Percentiles rank a stretch among this genome's conserved stretches.
Conservation (phyloP, 2,113 vertebrate species). For the Euleptes europaea region DNA sequence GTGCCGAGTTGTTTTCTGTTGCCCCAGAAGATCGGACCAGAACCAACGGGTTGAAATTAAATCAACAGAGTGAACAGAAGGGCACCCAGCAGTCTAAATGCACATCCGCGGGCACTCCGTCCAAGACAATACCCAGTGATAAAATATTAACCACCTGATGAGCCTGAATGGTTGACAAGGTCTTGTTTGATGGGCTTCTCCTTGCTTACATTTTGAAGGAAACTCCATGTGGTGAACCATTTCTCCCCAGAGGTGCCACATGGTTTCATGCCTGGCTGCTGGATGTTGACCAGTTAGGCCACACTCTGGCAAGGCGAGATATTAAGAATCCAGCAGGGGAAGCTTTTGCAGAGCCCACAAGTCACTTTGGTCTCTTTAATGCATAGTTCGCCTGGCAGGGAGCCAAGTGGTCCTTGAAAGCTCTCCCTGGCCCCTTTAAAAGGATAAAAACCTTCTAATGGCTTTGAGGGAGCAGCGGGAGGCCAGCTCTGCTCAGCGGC, state of each 20-base stretch:
- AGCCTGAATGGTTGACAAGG: background rate
- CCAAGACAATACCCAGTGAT: background rate
- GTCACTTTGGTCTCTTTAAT: slow-evolving; percentile 50
- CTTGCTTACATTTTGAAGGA: slow-evolving; percentile 60
- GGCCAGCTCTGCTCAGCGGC: slow-evolving; percentile 12
- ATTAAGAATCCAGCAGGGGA: slow-evolving; percentile 73
- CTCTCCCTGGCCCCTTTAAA: slow-evolving; percentile 27
- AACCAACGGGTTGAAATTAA: too few relatives aligned
- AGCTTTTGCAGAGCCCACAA: slow-evolving; percentile 26
- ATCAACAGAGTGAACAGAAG: background rate
- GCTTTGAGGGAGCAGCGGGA: slow-evolving; percentile 48
- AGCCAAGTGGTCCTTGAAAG: slow-evolving; percentile 23
- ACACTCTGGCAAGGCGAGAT: slow-evolving; percentile 64
- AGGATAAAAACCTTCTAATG: slow-evolving; percentile 51
- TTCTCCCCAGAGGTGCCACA: slow-evolving; percentile 45
- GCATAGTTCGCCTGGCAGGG: slow-evolving; percentile 61
- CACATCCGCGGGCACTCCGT: background rate
- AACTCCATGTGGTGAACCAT: slow-evolving; percentile 75
- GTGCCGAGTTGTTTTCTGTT: too few relatives aligned
- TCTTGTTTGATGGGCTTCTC: background rate
- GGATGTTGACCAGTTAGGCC: slow-evolving; percentile 70
- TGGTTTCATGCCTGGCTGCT: background rate
- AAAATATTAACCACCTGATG: background rate
- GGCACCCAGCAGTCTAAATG: background rate
- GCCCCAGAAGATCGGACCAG: too few relatives aligned